Evolutionary conservation across 2,797 vertebrate species (phyloP), one percentile per base, ranked within the genome.

Genomic region (Acipenser transmontanus): DNA sequence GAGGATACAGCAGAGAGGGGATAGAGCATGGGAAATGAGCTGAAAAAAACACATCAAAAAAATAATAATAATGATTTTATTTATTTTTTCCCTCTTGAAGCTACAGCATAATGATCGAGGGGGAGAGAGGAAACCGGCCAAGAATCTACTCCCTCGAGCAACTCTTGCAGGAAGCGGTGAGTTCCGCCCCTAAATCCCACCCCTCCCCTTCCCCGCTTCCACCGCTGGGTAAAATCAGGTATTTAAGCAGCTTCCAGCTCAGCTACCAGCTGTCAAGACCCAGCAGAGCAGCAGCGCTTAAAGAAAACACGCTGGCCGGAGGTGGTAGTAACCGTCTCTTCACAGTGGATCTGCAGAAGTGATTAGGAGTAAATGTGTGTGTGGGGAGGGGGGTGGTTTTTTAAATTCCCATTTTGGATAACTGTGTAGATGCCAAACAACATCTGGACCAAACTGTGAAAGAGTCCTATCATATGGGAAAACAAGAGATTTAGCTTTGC

Each of bases 61-160:
- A 34, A 34, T 34, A 34, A 34, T 34, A 34, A 34, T 34, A 34
- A 34, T 34, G 34, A 8, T 57, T 71, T 68, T 73, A 52, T 66
- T 50, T 62, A 74, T 49, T 77, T 49, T 47, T 57, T 66, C 65
- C 77, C 73, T 73, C 65, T 68, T 75, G 14, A 77, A 98, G 96
- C 78, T 97, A 96, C 81, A 94, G 92, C 80, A 90, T 98, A 76
- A 84, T 93, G 83, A 92, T 98, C 14, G 92, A 96, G 57, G 94
- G 95, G 0, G 95, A 98, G 84, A 84, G 95, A 80, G 95, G 94
- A 78, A 95, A 95, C 85, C 91, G 94, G 64, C 93, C 93, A 70
- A 90, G 92, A 64, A 89, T 96, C 84, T 98, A 97, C 84, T 97
- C 96, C 0, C 81, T 93, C 88, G 94, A 97, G 81, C 95, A 98